These are phyloP conservation scores for Channa argus DNA, from an alignment of 2,113 vertebrate species.

Conservation along the genomic window DNA sequence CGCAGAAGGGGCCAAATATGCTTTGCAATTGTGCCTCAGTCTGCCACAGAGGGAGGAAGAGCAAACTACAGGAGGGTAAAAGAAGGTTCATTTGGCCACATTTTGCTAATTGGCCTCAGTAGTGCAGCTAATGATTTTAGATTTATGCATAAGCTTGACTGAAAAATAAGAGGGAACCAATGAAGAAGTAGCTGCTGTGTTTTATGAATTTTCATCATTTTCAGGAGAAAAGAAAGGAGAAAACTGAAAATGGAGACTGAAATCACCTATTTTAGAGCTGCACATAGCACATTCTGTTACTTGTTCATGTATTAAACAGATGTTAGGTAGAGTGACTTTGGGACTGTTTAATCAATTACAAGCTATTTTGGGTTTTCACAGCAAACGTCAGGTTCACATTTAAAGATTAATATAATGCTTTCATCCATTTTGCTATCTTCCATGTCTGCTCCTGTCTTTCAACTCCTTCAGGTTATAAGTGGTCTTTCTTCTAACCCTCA, in stretches of 20 bases:
- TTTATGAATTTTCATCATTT: constrained; percentile 59
- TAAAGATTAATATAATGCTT: constrained; percentile 29
- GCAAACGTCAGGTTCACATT: constrained; percentile 27
- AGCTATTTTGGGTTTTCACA: constrained; percentile 34
- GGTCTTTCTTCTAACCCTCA: constrained; percentile 32
- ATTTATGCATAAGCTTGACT: constrained; percentile 53
- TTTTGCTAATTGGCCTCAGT: constrained; percentile 71
- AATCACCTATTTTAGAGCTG: constrained; percentile 59
- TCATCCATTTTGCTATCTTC: constrained; percentile 12
- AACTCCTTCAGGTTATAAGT: constrained; percentile 47
- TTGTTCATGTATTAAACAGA: constrained; percentile 54
- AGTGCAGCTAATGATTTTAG: constrained; percentile 72
- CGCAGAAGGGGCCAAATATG: constrained; percentile 12
- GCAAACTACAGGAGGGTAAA: not conserved
- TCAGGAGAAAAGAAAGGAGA: not conserved
- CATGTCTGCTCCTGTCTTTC: constrained; percentile 42
- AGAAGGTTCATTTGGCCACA: constrained; percentile 56
- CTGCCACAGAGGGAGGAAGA: not conserved
- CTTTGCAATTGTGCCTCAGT: constrained; percentile 14
- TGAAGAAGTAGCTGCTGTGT: constrained; percentile 21
- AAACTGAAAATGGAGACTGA: constrained; percentile 46
- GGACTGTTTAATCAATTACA: constrained; percentile 38
- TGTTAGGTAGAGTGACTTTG: constrained; percentile 42
- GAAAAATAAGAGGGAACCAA: constrained; percentile 57
- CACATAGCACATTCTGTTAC: constrained; percentile 26